Base-by-base conservation (phyloP, 35 echinoderm and acorn worm species). In the Lytechinus pictus region DNA sequence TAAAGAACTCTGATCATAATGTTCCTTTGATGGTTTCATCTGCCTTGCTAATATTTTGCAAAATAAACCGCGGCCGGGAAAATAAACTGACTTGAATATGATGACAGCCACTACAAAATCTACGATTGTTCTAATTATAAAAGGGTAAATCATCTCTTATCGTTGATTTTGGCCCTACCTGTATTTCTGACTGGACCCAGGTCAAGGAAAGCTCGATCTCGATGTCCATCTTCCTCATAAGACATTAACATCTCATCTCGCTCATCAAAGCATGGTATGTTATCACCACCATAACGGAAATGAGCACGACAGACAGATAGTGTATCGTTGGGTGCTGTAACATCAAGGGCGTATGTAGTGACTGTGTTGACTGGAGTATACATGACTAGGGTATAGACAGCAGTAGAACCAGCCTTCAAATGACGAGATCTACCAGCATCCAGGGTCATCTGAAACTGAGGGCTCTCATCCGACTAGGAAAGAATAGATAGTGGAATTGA, bases 261-360 rank as follows among this genome's bases (percentile, higher is more conserved):
- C 19, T 94, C 95, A 54, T 94, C 95, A 94, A 98, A 97, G 61
- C 97, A 98, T 10, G 97, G 97, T 58, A 98, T 92, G 91, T 98
- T 98, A 1, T 91, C 86, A 6, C 97, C 97, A 8, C 95, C 95
- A 9, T 19, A 89, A 4, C 95, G 61, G 24, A 98, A 60, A 53
- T 95, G 94, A n/a, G 90, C 94, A 5, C 96, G 86, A 28, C 97
- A 98, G 7, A 98, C 96, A 12, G 96, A 97, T 1, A 98, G 92
- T 10, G 95, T 95, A 27, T 94, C 93, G 71, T 97, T 98, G 14
- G 97, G 90, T 1, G 96, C 94, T 1, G 54, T 51, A 2, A 98
- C 97, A 56, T 98, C 96, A 72, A 98, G 27, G 11, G 86, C 55
- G 94, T 98, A 98, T 14, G 95, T 93, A 2, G 96, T 87, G 21